Percentiles rank a stretch among this genome's conserved stretches.
Evolutionary conservation across 2,797 vertebrate genomes (phyloP).

Genomic region (Botia almorhae): DNA sequence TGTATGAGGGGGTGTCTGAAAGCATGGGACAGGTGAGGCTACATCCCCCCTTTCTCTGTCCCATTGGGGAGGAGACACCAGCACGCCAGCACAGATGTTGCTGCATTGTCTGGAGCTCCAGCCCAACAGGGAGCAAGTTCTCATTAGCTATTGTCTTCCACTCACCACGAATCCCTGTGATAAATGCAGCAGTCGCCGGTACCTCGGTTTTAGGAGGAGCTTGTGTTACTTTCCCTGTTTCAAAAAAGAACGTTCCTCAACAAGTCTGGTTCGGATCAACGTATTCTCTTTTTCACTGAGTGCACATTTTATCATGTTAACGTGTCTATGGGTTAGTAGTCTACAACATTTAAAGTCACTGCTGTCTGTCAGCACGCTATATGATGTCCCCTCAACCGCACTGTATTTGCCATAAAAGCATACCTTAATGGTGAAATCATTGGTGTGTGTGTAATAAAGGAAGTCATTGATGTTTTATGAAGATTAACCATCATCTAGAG

Average conservation of each 20-base stretch:
- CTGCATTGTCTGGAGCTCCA: constrained; percentile 76
- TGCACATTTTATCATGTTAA: constrained; percentile 40
- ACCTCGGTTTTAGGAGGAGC: constrained; percentile 21
- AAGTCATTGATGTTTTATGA: constrained; percentile 45
- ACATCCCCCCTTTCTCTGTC: constrained; percentile 29
- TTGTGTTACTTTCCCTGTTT: constrained; percentile 5
- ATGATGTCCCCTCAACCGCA: constrained; percentile 11
- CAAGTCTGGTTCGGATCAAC: constrained; percentile 34
- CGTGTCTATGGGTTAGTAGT: constrained; percentile 31
- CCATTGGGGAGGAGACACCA: constrained; percentile 72
- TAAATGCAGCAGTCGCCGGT: constrained; percentile 72
- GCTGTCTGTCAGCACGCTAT: constrained; percentile 30
- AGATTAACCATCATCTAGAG: constrained; percentile 40
- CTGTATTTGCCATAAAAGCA: constrained; percentile 38
- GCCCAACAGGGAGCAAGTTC: constrained; percentile 75
- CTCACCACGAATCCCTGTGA: constrained; percentile 73
- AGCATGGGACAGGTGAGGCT: constrained; percentile 57
- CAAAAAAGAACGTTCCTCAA: constrained; percentile 31
- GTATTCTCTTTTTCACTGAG: not conserved
- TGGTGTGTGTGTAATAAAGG: constrained; percentile 44
- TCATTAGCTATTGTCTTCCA: constrained; percentile 79
- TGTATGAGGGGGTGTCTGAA: constrained; percentile 34
- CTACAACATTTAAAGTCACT: constrained; percentile 38
- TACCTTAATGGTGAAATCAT: constrained; percentile 35
- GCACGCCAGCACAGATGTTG: constrained; percentile 79